A percentile compares a stretch with the other conserved stretches of the same genome.
phyloP scores from a whole-genome alignment of 2,888 invertebrate genomes.

The Osmoderma eremita region DNA sequence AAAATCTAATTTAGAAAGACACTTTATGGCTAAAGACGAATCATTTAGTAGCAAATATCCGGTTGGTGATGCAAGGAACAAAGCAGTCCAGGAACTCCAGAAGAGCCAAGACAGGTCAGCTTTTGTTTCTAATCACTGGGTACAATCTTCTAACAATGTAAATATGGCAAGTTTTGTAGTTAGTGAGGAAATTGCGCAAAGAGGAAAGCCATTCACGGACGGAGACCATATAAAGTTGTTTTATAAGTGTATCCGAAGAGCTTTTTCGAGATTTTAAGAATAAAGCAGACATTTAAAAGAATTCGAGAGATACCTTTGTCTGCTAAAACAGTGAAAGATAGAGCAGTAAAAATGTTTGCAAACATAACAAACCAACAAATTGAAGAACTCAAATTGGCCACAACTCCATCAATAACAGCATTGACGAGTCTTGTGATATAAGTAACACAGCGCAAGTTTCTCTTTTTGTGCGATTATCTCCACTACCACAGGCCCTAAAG shows the following conservation, averaged over 20 bases:
- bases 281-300: no score
- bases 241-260: no score
- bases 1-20: no score
- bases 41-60: conserved; percentile 46
- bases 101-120: conserved; percentile 39
- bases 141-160: conserved; percentile 46
- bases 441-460: no score
- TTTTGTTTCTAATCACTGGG: conserved; percentile 43
- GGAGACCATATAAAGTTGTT: conserved; percentile 42
- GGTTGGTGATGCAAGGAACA: conserved; percentile 46
- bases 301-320: no score
- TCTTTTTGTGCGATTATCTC: conserved; percentile 53
- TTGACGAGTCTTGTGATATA: conserved; percentile 53
- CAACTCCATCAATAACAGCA: conserved; percentile 52
- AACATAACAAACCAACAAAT: conserved; percentile 49
- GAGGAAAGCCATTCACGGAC: conserved; percentile 47
- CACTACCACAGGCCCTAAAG: conserved; percentile 47
- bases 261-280: no score
- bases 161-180: conserved; percentile 45
- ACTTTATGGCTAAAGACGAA: conserved; percentile 38
- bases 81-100: conserved; percentile 47
- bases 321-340: no score
- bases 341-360: conserved; percentile 49
- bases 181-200: conserved; percentile 45
- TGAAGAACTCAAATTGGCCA: conserved; percentile 51